A percentile compares a stretch with the other conserved stretches of the same genome.
Evolutionary conservation across 2,113 vertebrate species (phyloP).

Genomic region (Caretta caretta): DNA sequence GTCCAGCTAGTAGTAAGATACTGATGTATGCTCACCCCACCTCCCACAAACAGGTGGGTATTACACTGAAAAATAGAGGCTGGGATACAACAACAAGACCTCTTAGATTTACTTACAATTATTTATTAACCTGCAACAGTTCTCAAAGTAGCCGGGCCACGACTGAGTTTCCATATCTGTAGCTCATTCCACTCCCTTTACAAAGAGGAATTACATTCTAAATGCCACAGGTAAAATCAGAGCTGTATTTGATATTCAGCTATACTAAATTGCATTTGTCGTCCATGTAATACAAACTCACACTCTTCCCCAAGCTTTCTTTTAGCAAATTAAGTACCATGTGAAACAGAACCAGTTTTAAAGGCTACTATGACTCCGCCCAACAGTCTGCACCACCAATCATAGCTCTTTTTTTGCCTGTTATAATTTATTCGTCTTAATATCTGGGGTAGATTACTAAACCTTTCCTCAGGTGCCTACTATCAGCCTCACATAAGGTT

Average conservation of each 20-base stretch:
- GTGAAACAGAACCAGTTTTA: accelerated
- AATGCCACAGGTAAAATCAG: accelerated
- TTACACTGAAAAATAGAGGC: neutral
- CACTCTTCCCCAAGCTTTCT: neutral
- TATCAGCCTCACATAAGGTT: neutral
- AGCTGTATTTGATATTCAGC: accelerated
- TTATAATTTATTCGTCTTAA: accelerated
- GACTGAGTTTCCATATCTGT: neutral
- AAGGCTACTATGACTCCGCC: accelerated
- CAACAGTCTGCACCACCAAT: accelerated
- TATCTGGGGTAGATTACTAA: accelerated
- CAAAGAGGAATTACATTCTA: accelerated
- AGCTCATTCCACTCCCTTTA: neutral
- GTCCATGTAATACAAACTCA: neutral
- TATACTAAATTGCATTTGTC: neutral
- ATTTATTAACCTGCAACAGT: neutral
- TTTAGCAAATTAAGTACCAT: neutral
- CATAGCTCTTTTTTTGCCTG: accelerated
- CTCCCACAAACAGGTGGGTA: neutral
- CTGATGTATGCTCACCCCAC: neutral
- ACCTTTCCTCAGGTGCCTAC: accelerated
- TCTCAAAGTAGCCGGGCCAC: neutral
- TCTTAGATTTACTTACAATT: neutral
- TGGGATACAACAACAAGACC: neutral
- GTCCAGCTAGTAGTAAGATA: neutral